These are phyloP conservation scores for Parascotia fuliginaria DNA, from an alignment of 2,888 invertebrate genomes.

Conservation along the genomic window DNA sequence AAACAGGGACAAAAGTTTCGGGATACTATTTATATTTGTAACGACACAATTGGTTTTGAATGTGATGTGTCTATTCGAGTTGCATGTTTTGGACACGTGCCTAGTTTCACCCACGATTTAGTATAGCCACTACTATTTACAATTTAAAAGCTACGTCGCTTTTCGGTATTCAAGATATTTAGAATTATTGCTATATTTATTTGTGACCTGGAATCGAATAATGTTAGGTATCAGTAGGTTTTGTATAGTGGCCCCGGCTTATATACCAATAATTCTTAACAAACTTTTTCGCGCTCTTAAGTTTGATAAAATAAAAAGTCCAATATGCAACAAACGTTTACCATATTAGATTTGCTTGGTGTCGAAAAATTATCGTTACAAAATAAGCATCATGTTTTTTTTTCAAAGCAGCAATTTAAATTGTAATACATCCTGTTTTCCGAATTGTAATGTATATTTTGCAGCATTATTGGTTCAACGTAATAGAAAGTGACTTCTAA, in stretches of 20 bases:
- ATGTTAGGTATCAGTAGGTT: background rate
- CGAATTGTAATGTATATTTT: no score
- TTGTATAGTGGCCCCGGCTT: background rate
- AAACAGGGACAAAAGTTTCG: slow-evolving; percentile 1
- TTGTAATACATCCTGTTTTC: no score
- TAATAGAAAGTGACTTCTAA: no score
- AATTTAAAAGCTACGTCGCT: slow-evolving; percentile 21
- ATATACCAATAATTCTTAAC: background rate
- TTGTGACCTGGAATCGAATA: no score
- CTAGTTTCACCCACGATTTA: slow-evolving; percentile 26
- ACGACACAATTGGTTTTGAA: no score
- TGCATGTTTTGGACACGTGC: slow-evolving; percentile 29
- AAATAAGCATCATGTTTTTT: no score
- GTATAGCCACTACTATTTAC: slow-evolving; percentile 9
- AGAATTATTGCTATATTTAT: slow-evolving; percentile 9
- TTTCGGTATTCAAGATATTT: slow-evolving; percentile 11
- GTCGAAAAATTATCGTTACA: no score
- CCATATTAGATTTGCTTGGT: no score
- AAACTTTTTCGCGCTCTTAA: background rate
- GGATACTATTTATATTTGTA: slow-evolving; percentile 2
- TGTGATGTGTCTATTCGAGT: slow-evolving; percentile 1
- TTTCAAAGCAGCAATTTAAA: no score
- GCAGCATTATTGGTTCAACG: no score
- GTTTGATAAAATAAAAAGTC: no score
- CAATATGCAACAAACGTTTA: no score